Evolutionary conservation across 2,113 vertebrate genomes (phyloP), one percentile per base, ranked within the genome.

Genomic region (Brienomyrus longianalis): DNA sequence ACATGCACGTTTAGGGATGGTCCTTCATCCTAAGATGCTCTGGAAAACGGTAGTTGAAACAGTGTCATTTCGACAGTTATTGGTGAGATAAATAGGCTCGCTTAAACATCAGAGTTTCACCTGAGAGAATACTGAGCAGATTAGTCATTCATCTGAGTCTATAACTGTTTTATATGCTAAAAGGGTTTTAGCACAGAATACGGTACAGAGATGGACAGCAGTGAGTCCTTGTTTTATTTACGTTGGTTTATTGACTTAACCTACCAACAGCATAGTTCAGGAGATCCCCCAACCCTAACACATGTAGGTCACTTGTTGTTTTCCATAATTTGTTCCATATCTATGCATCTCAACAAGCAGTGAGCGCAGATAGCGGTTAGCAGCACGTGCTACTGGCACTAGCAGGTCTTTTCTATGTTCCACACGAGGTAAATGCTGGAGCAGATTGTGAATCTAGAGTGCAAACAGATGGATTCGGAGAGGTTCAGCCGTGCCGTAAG

Each of bases 361-460:
- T 27, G 83, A 31, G 23, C 3, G 23, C 45, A 86, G 83, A 48
- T 86, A 27, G 15, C 83, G 1, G 83, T 51, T 86, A 86, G 45
- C 48, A 15, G 83, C 83, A 80, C 35, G 3, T 48, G 83, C 83
- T 86, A 86, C 23, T 17, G 23, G 48, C n/a, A 9, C 23, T n/a
- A 48, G n/a, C 21, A 86, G 48, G n/a, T 50, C 45, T 1, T 86
- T 27, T 13, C 23, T 27, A 4, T 48, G 11, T 86, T n/a, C 45
- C 10, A 31, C 48, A 27, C 10, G 5, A 51, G 83, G 21, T 51
- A 86, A 50, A 27, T 86, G 83, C 74, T 7, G 83, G 23, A 86
- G 83, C 83, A 86, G 83, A 80, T 43, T 80, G 74, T 80, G 74
- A 80, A 80, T 43, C 35, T 39, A 39, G 74, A 80, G 74, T 80